These are phyloP conservation scores for Aphis craccivora DNA, from an alignment of 1,140 invertebrate species.

Conservation along the genomic window DNA sequence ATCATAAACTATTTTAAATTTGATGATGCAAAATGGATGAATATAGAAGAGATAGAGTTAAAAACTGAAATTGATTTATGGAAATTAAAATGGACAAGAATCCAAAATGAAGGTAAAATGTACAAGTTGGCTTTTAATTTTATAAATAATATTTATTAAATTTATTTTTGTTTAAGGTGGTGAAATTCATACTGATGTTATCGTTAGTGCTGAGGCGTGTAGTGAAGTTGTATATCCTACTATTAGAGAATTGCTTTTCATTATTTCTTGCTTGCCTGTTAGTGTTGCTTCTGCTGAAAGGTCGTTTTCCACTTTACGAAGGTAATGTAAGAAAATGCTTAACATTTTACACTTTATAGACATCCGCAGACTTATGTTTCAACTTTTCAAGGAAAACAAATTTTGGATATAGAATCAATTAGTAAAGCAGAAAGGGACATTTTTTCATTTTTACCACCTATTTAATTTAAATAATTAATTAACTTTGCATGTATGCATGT, in stretches of 20 bases:
- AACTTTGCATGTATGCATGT: too few species aligned
- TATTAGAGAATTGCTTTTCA: background rate
- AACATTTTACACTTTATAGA: constrained; percentile 8
- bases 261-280: constrained; percentile 8
- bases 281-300: constrained; percentile 9
- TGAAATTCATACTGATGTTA: background rate
- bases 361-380: background rate
- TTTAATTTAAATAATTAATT: background rate
- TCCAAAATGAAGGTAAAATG: background rate
- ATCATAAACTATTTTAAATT: background rate
- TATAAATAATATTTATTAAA: background rate
- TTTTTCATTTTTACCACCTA: background rate
- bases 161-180: constrained; percentile 22
- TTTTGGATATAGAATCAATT: background rate
- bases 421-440: background rate
- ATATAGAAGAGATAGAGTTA: background rate
- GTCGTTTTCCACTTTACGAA: background rate
- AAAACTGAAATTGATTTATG: constrained; percentile 6
- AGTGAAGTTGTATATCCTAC: background rate
- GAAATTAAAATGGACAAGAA: constrained; percentile 18
- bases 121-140: constrained; percentile 15
- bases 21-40: background rate
- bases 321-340: background rate
- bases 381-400: background rate
- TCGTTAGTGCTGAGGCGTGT: background rate